Evolutionary conservation across 2,797 vertebrate species (phyloP).

Genomic region (Caiman crocodilus): DNA sequence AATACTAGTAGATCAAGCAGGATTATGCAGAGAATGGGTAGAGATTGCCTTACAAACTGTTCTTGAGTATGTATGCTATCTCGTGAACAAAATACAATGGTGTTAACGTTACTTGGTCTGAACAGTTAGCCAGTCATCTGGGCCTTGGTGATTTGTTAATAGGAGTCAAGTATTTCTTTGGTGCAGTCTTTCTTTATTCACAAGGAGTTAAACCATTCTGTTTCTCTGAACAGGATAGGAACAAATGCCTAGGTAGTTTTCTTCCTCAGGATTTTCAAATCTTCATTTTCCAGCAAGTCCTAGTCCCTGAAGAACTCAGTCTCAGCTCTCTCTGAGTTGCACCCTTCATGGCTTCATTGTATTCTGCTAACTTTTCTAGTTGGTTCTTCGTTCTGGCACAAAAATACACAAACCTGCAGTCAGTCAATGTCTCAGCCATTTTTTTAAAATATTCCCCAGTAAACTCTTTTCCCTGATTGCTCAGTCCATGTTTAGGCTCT

Average conservation of each 20-base stretch:
- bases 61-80: neutral
- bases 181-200: neutral
- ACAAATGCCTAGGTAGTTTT: neutral
- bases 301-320: neutral
- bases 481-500: neutral
- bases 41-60: neutral
- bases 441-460: neutral
- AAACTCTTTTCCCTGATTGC: neutral
- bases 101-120: neutral
- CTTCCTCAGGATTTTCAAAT: neutral
- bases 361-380: neutral
- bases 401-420: neutral
- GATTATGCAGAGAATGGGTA: neutral
- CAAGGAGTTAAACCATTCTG: neutral
- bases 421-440: neutral
- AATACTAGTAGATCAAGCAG: neutral
- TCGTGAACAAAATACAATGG: neutral
- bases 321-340: neutral
- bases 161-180: neutral
- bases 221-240: neutral
- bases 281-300: neutral
- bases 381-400: neutral
- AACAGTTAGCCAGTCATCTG: rapidly evolving
- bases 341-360: neutral
- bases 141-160: neutral